Base-by-base conservation (phyloP, 2,888 invertebrate genomes). In the Tethea ocularis region DNA sequence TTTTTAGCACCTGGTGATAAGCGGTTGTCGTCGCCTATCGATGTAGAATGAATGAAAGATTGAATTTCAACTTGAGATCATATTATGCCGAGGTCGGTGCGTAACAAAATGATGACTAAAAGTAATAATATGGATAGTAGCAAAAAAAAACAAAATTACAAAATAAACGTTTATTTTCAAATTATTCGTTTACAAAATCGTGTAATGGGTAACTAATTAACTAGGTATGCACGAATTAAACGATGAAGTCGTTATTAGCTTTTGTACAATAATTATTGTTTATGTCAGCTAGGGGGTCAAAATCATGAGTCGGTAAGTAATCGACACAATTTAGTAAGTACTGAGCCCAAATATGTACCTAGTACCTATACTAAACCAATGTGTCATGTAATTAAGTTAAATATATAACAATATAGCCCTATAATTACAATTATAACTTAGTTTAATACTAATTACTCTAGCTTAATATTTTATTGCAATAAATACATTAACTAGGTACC, bases 301-400 rank as follows among this genome's bases (percentile, higher is more conserved):
- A 41, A 17, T 41, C 1, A 17, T 41, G 46, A 46, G n/a, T n/a
- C n/a, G n/a, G n/a, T n/a, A n/a, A n/a, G 46, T 46, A 6, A 20
- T 46, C n/a, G 46, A 46, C 46, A 46, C 20, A 20, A n/a, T 46
- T 46, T 46, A 15, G n/a, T 46, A 46, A 46, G 46, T 46, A 46
- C 46, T 46, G 20, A 20, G 46, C 46, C 46, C 46, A 46, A 46
- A 46, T 20, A 46, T 46, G 46, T 20, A 46, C 10, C n/a, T n/a
- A 46, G 20, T 46, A 46, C 10, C n/a, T n/a, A n/a, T n/a, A n/a
- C n/a, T n/a, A n/a, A 46, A 38, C 7, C 2, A 10, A 46, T 20
- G 20, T 46, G 46, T 46, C 20, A 46, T 4, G 15, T 17, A n/a
- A n/a, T n/a, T n/a, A 17, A 10, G 41, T n/a, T n/a, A 17, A 41